Evolutionary conservation across 1,140 invertebrate species (phyloP).

Genomic region (Cyclargus thomasi): DNA sequence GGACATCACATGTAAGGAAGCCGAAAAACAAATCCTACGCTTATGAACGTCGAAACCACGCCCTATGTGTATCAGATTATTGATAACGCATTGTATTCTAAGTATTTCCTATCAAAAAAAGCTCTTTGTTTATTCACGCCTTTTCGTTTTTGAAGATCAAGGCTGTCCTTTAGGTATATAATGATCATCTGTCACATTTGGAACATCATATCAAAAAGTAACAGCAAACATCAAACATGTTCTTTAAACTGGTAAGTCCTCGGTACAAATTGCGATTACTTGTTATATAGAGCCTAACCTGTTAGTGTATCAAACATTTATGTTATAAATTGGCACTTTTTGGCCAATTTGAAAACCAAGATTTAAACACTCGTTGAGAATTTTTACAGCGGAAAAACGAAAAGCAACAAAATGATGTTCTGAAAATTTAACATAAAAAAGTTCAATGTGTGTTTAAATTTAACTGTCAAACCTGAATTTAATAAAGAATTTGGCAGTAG

Average conservation of each 20-base stretch:
- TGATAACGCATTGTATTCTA: neutral
- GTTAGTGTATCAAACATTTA: no score
- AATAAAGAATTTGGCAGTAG: no score
- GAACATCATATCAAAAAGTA: constrained; percentile 2
- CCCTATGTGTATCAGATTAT: neutral
- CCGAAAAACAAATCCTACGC: neutral
- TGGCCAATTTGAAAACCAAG: no score
- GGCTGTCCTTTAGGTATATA: constrained; percentile 6
- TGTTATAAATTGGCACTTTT: no score
- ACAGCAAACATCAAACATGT: neutral
- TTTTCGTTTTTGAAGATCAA: constrained; percentile 11
- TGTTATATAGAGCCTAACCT: neutral
- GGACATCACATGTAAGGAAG: no score
- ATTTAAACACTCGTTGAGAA: no score
- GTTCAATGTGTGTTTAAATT: no score
- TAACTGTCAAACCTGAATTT: no score
- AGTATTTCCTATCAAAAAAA: constrained; percentile 9
- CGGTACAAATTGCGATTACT: neutral
- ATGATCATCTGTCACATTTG: neutral
- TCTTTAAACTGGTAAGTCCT: constrained; percentile 8
- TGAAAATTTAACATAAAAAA: no score
- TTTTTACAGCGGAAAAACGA: no score
- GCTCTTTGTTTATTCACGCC: constrained; percentile 10
- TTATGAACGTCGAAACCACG: neutral
- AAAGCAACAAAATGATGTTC: no score